Base-by-base conservation (phyloP, 2,888 invertebrate genomes). In the Euclidia mi region DNA sequence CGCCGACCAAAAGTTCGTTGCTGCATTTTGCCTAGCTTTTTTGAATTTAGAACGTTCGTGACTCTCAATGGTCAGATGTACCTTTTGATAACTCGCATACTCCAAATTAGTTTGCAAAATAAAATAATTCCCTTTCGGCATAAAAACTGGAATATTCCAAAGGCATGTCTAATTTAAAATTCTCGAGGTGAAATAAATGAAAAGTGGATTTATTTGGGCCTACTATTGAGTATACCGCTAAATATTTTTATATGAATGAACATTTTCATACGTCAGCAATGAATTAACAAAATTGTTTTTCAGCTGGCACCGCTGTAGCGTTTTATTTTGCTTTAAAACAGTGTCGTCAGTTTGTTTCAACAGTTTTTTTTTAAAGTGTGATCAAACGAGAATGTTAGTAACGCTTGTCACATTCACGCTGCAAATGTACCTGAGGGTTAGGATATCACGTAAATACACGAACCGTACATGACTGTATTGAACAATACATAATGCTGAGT, bases 301-400 rank as follows among this genome's bases (percentile, higher is more conserved):
- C 34, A 34, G 35, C 48, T 60, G 20, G 53, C 65, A 37, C 49
- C 43, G 20, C 11, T 45, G 48, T 78, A 79, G n/a, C n/a, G n/a
- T n/a, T n/a, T 78, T 76, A 72, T 78, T 78, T 76, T 65, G 57
- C 66, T 73, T 61, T 67, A 66, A 70, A 76, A 77, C 71, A 65
- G n/a, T n/a, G n/a, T n/a, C n/a, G 73, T 73, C 76, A 71, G 77
- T 78, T 77, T 71, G 76, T 76, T 72, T 62, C 61, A 57, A 61
- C 56, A 49, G n/a, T 77, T 79, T 78, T 80, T 76, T 72, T 63
- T 32, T 52, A 76, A 78, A 73, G 61, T 53, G 42, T 60, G 64
- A 73, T 72, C 56, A 67, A 65, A 50, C 52, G 58, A 66, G 60
- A 61, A 63, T 66, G 51, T 65, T 57, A 58, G 64, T 56, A 59